A percentile compares a stretch with the other conserved stretches of the same genome.
Evolutionary conservation across 2,113 vertebrate species (phyloP).

Genomic region (Pica pica): DNA sequence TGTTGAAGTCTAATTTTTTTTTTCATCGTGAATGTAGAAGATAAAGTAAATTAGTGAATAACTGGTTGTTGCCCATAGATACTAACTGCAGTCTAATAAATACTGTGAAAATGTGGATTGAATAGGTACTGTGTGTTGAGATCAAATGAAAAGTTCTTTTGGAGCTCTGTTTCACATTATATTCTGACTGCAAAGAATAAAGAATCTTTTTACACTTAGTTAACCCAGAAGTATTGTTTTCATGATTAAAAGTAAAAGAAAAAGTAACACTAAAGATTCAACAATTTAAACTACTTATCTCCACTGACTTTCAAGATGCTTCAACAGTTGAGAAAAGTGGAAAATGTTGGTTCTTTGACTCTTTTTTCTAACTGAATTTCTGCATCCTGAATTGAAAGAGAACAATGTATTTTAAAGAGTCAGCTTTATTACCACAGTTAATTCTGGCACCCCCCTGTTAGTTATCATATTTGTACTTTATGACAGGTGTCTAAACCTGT

Average conservation of each 20-base stretch:
- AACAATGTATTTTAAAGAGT: neutral
- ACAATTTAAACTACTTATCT: neutral
- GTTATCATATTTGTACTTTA: neutral
- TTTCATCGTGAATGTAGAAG: neutral
- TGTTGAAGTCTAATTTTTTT: neutral
- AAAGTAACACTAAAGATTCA: neutral
- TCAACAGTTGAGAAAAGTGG: neutral
- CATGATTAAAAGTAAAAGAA: neutral
- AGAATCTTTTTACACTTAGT: neutral
- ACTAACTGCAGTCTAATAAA: neutral
- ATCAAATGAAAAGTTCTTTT: neutral
- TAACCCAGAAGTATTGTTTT: neutral
- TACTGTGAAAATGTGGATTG: neutral
- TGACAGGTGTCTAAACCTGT: neutral
- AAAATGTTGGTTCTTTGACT: neutral
- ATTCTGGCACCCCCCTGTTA: neutral
- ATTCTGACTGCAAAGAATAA: neutral
- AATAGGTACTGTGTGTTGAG: neutral
- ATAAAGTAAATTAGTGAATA: neutral
- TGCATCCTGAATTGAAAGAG: neutral
- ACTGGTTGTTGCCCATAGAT: neutral
- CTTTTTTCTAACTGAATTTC: neutral
- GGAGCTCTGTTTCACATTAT: neutral
- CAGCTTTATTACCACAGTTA: neutral
- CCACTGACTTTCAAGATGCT: neutral